Evolutionary conservation across 2,797 vertebrate genomes (phyloP).

Genomic region (Argyrosomus regius): DNA sequence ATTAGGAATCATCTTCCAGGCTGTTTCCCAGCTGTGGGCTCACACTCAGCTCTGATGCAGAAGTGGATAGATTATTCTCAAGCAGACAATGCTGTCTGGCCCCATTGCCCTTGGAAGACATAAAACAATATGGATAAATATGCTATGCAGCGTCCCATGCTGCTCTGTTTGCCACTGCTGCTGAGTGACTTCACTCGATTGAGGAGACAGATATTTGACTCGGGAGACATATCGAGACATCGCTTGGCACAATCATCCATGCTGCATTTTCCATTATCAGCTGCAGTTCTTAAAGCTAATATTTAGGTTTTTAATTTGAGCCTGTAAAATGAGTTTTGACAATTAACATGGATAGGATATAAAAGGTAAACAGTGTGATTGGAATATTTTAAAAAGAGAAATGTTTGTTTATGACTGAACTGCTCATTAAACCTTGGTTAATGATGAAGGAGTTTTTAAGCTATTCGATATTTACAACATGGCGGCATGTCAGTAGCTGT

Average conservation of each 20-base stretch:
- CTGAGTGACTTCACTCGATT: slow-evolving; percentile 37
- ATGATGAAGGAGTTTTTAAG: background rate
- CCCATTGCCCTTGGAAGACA: slow-evolving; percentile 64
- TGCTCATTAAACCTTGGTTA: slow-evolving; percentile 18
- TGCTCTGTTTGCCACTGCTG: slow-evolving; percentile 41
- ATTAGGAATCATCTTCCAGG: slow-evolving; percentile 66
- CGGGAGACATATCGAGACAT: background rate
- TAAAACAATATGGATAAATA: slow-evolving; percentile 70
- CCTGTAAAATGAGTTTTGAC: background rate
- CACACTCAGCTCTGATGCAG: slow-evolving; percentile 36
- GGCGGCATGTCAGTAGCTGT: background rate
- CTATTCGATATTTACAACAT: background rate
- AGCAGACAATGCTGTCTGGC: slow-evolving; percentile 56
- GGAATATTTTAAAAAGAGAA: background rate
- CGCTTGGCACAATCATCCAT: background rate
- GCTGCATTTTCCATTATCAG: background rate
- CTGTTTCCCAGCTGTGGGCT: slow-evolving; percentile 65
- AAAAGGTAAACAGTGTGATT: background rate
- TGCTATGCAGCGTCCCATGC: slow-evolving; percentile 31
- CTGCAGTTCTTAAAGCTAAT: background rate
- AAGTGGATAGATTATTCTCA: slow-evolving; percentile 69
- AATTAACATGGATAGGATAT: background rate
- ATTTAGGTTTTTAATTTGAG: background rate
- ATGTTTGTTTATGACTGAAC: background rate
- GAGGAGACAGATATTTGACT: slow-evolving; percentile 32